phyloP scores from a whole-genome alignment of 2,113 vertebrate genomes.

The Urocolius indicus region DNA sequence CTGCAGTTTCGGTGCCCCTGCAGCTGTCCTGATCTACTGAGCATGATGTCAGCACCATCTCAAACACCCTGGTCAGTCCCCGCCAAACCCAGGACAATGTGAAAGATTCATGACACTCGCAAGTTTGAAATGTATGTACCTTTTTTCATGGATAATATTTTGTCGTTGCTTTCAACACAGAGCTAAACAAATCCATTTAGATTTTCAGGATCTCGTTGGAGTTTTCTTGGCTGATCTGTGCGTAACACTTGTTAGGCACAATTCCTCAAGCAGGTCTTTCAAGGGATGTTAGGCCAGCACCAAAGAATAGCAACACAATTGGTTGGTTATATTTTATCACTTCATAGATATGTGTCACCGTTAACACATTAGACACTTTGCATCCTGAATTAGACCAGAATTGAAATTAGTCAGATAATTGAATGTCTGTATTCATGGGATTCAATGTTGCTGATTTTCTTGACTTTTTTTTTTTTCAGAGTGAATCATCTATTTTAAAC shows the following conservation, averaged over 20 bases:
- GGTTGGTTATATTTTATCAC: background rate
- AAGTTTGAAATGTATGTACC: background rate
- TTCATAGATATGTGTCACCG: rapidly evolving
- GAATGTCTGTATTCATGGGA: background rate
- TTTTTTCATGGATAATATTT: background rate
- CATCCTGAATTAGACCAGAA: background rate
- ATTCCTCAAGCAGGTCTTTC: background rate
- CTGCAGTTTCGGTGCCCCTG: too few species aligned
- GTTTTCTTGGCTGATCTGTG: background rate
- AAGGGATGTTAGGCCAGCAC: background rate
- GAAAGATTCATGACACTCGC: background rate
- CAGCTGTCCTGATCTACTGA: too few species aligned
- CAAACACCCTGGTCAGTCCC: too few species aligned
- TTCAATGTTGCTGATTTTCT: background rate
- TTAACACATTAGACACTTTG: background rate
- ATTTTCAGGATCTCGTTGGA: background rate
- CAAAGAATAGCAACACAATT: background rate
- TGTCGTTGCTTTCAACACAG: background rate
- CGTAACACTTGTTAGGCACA: background rate
- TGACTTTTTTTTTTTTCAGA: background rate
- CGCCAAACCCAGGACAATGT: too few species aligned
- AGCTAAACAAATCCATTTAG: background rate
- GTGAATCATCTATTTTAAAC: background rate
- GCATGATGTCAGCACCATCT: too few species aligned
- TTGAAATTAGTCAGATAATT: background rate